Percentiles rank a stretch among this genome's conserved stretches.
Evolutionary conservation across 2,888 invertebrate species (phyloP).

Genomic region (Catocala fraxini): DNA sequence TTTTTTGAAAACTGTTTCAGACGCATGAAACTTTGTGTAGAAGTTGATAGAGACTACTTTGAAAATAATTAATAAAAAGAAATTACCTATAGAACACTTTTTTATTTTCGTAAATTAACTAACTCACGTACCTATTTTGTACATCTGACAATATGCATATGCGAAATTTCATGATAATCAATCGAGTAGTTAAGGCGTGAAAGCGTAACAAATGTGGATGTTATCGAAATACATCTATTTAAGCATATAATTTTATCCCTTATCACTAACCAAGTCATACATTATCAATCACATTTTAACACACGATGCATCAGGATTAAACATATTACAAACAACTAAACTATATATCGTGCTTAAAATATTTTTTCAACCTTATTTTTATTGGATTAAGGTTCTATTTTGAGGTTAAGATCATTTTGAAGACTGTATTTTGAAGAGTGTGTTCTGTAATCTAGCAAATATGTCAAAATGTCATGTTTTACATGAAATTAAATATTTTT

Average conservation of each 20-base stretch:
- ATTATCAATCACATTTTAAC: constrained; percentile 36
- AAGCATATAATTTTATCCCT: not conserved
- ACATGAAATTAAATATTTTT: constrained; percentile 33
- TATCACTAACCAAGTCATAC: constrained; percentile 26
- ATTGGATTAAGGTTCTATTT: not conserved
- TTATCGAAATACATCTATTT: no score
- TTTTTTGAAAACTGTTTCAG: no score
- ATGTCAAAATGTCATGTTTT: constrained; percentile 41
- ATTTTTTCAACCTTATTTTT: not conserved
- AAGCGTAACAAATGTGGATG: no score
- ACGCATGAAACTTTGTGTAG: no score
- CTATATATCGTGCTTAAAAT: not conserved
- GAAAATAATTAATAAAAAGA: no score
- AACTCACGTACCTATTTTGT: no score
- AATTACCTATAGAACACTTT: no score
- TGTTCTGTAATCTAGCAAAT: constrained; percentile 11
- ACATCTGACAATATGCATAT: no score
- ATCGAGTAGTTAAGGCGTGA: no score
- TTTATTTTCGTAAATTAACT: no score
- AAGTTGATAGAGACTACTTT: no score
- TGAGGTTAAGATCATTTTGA: not conserved
- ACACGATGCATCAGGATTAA: constrained; percentile 30
- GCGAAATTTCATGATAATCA: no score
- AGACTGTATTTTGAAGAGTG: not conserved
- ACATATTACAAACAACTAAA: constrained; percentile 8